These are phyloP conservation scores for Metellina segmentata DNA, from an alignment of 2,888 invertebrate species.

Conservation along the genomic window DNA sequence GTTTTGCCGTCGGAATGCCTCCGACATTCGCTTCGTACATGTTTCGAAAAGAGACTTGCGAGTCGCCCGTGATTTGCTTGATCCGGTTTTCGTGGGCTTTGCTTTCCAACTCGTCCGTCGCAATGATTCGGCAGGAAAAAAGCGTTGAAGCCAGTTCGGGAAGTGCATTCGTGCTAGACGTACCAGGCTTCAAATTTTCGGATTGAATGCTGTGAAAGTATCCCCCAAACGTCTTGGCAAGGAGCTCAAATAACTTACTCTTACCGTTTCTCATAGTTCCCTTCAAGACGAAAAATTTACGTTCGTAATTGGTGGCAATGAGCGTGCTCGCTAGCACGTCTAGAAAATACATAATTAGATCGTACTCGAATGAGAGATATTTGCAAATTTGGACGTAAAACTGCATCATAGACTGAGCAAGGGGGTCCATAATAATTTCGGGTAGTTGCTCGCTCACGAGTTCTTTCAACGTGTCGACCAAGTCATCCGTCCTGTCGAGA, in stretches of 20 bases:
- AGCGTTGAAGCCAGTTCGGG: too few relatives aligned
- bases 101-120: too few relatives aligned
- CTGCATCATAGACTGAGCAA: constrained; percentile 10
- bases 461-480: constrained; percentile 4
- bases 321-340: too few relatives aligned
- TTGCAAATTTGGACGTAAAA: constrained; percentile 42
- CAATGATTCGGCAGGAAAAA: too few relatives aligned
- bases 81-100: too few relatives aligned
- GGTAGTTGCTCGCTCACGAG: background rate
- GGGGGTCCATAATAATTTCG: background rate
- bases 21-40: too few relatives aligned
- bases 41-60: too few relatives aligned
- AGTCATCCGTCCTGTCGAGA: background rate
- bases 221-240: constrained; percentile 21
- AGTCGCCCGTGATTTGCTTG: too few relatives aligned
- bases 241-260: too few relatives aligned
- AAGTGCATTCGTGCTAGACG: too few relatives aligned
- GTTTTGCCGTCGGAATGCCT: too few relatives aligned
- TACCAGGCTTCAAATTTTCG: constrained; percentile 21
- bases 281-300: constrained; percentile 41
- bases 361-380: constrained; percentile 28
- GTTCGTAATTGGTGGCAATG: too few relatives aligned
- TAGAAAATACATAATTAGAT: constrained; percentile 22
- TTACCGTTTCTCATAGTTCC: constrained; percentile 35
- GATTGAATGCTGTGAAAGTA: constrained; percentile 46